Evolutionary conservation across 1,140 invertebrate genomes (phyloP).

Genomic region (Neodiprion virginianus): DNA sequence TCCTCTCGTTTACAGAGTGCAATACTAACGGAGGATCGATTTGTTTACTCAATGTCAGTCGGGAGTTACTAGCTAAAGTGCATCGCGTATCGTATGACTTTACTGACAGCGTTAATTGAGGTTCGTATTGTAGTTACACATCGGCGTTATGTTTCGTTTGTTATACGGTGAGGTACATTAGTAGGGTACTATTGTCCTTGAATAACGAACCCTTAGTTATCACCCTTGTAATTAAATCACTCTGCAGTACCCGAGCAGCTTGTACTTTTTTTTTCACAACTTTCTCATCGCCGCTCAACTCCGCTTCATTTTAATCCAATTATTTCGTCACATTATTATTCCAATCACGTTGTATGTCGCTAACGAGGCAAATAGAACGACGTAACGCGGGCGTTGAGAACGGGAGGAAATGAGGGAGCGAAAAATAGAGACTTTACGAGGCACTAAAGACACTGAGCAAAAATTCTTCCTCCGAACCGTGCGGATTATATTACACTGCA

Average conservation of each 20-base stretch:
- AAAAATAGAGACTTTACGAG: neutral
- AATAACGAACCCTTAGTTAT: neutral
- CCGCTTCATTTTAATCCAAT: neutral
- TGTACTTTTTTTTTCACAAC: neutral
- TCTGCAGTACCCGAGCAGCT: neutral
- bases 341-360: neutral
- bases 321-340: conserved; percentile 3
- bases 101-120: neutral
- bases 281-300: neutral
- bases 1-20: too few relatives aligned
- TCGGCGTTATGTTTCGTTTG: neutral
- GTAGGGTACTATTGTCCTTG: neutral
- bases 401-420: neutral
- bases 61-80: neutral
- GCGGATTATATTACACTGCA: too few relatives aligned
- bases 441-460: too few relatives aligned
- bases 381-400: neutral
- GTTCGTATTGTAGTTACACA: neutral
- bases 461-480: too few relatives aligned
- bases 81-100: neutral
- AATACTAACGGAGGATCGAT: too few relatives aligned
- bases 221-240: neutral
- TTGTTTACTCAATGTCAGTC: neutral
- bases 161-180: neutral
- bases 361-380: conserved; percentile 9